These are phyloP conservation scores for Dendrophyllia cribrosa DNA, from an alignment of 64 coral and sea anemone genomes.

Conservation along the genomic window DNA sequence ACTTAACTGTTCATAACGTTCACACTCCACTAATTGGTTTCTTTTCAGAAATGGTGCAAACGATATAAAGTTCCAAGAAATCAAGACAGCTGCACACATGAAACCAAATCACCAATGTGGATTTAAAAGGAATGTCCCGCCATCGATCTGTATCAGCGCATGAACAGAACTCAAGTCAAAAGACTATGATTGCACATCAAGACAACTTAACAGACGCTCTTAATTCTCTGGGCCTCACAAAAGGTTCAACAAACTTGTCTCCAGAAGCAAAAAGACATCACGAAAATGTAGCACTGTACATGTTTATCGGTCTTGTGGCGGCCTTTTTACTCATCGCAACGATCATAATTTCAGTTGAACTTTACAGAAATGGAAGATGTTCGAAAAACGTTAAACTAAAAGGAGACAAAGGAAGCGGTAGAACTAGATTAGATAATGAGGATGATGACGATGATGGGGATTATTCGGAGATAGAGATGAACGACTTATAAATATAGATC, in stretches of 20 bases:
- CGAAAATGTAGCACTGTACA: constrained; percentile 96
- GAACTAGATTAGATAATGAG: constrained; percentile 58
- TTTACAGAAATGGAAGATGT: constrained; percentile 94
- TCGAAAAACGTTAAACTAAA: constrained; percentile 53
- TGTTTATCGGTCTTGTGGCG: constrained; percentile 96
- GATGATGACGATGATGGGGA: constrained; percentile 54
- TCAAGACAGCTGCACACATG: neutral
- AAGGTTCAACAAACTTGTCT: constrained; percentile 41
- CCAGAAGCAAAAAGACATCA: constrained; percentile 89
- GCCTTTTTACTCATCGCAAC: constrained; percentile 94
- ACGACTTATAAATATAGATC: constrained; percentile 12
- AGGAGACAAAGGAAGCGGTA: constrained; percentile 51
- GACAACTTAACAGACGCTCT: constrained; percentile 79
- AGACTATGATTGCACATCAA: constrained; percentile 41
- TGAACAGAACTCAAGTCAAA: constrained; percentile 47
- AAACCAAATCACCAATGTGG: constrained; percentile 27
- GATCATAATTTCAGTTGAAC: constrained; percentile 91
- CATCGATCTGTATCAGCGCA: neutral
- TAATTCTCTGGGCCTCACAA: constrained; percentile 69
- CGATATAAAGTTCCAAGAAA: neutral
- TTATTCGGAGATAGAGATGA: constrained; percentile 89
- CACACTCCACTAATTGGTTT: neutral
- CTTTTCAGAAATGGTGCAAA: constrained; percentile 4
- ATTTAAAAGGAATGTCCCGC: constrained; percentile 37
- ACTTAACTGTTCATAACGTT: too few species aligned